Percentiles rank a stretch among this genome's conserved stretches.
Evolutionary conservation across 2,113 vertebrate genomes (phyloP).

Genomic region (Climacteris rufus): DNA sequence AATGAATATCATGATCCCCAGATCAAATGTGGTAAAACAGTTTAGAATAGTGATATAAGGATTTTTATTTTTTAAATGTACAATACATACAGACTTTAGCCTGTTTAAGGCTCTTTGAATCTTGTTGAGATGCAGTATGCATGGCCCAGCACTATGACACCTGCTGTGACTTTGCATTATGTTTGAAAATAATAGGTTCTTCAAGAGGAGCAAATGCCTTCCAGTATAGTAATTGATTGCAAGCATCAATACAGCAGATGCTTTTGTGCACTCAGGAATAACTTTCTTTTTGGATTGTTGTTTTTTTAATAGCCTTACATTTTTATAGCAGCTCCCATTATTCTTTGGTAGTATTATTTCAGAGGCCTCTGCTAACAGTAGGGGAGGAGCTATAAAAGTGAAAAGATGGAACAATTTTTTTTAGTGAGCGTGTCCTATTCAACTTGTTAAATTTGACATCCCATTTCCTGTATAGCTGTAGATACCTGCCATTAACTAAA

Average conservation of each 20-base stretch:
- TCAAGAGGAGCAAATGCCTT: constrained; percentile 26
- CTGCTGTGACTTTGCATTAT: constrained; percentile 65
- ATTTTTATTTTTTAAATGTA: not conserved
- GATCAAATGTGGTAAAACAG: constrained; percentile 13
- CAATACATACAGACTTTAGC: not conserved
- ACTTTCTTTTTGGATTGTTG: constrained; percentile 41
- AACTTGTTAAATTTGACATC: not conserved
- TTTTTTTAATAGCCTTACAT: constrained; percentile 42
- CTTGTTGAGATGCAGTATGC: not conserved
- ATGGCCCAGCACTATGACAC: not conserved
- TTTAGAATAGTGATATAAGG: not conserved
- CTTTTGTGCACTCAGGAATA: constrained; percentile 47
- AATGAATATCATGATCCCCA: constrained; percentile 33
- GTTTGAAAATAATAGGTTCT: constrained; percentile 67
- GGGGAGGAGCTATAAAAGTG: constrained; percentile 7
- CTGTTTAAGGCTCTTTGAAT: constrained; percentile 26
- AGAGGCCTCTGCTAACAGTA: not conserved
- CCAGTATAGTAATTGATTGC: constrained; percentile 57
- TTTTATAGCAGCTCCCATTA: constrained; percentile 19
- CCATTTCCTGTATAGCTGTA: not conserved
- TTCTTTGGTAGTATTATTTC: constrained; percentile 9
- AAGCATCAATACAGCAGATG: constrained; percentile 25
- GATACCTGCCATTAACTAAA: not conserved
- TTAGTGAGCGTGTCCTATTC: not conserved
- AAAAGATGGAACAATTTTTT: not conserved